Conservation (phyloP, 2,888 invertebrate species). For the Ornithoptera priamus region DNA sequence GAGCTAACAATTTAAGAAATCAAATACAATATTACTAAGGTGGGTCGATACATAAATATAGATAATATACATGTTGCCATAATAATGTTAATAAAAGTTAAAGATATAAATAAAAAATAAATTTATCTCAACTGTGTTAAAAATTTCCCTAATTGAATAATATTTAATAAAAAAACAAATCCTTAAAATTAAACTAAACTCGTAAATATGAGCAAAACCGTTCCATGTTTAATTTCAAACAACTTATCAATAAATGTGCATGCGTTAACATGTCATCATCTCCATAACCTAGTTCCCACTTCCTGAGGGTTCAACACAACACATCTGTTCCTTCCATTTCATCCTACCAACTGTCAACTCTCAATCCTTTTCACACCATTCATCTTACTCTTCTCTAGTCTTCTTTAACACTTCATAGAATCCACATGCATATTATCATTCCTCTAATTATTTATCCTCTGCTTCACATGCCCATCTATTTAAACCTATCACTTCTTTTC, state of each 20-base stretch:
- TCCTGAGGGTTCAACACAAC: too few relatives aligned
- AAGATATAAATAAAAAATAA: background rate
- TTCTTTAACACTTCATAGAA: too few relatives aligned
- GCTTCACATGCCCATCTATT: too few relatives aligned
- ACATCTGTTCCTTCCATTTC: too few relatives aligned
- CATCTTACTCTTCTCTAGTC: too few relatives aligned
- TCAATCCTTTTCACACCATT: too few relatives aligned
- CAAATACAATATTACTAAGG: background rate
- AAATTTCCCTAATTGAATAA: background rate
- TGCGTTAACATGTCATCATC: background rate
- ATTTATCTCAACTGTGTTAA: background rate
- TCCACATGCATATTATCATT: too few relatives aligned
- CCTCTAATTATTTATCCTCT: too few relatives aligned
- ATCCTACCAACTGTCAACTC: too few relatives aligned
- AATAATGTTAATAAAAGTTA: background rate
- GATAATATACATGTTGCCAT: too few relatives aligned
- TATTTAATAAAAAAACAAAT: background rate
- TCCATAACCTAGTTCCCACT: too few relatives aligned
- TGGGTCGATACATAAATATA: background rate
- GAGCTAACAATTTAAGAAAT: background rate
- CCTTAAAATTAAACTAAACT: background rate
- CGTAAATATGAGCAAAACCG: conserved; percentile 10
- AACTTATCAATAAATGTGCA: background rate
- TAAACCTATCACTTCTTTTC: too few relatives aligned
- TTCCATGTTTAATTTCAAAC: conserved; percentile 1